Evolutionary conservation across 2,797 vertebrate species (phyloP).

Genomic region (Typhlichthys subterraneus): DNA sequence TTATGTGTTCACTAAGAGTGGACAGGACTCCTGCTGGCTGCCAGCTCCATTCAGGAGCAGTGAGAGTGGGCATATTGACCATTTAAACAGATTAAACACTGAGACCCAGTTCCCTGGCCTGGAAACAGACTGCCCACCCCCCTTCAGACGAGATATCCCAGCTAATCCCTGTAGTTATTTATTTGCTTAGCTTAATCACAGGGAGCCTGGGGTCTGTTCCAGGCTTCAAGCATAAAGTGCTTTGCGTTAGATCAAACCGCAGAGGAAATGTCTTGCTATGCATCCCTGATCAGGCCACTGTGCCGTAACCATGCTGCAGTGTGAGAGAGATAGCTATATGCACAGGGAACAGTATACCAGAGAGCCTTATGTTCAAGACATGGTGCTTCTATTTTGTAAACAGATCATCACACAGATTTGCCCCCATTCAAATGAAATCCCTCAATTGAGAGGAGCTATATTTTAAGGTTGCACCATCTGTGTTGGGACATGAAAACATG

Average conservation of each 20-base stretch:
- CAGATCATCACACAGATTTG: too few species aligned
- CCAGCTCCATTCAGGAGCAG: conserved; percentile 44
- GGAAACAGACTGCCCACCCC: conserved; percentile 65
- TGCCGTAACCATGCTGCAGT: conserved; percentile 1
- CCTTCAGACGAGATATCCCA: conserved; percentile 40
- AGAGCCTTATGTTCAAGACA: too few species aligned
- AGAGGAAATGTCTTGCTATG: conserved; percentile 45
- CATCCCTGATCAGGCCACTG: conserved; percentile 29
- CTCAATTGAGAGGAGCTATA: too few species aligned
- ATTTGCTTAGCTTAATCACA: conserved; percentile 60
- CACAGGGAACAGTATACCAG: conserved; percentile 22
- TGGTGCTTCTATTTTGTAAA: too few species aligned
- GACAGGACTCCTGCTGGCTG: conserved; percentile 52
- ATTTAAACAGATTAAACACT: conserved; percentile 81
- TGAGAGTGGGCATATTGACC: conserved; percentile 61
- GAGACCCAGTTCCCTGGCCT: conserved; percentile 43
- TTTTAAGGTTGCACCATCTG: too few species aligned
- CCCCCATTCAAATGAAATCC: too few species aligned
- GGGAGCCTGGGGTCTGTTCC: conserved; percentile 28
- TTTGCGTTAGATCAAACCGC: conserved; percentile 28
- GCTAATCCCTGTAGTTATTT: conserved; percentile 65
- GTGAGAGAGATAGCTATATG: conserved; percentile 14
- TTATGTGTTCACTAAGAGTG: conserved; percentile 5
- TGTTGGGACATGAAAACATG: too few species aligned
- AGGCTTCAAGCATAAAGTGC: conserved; percentile 28